Conservation (phyloP, 2,113 vertebrate species). For the Pseudopodoces humilis region DNA sequence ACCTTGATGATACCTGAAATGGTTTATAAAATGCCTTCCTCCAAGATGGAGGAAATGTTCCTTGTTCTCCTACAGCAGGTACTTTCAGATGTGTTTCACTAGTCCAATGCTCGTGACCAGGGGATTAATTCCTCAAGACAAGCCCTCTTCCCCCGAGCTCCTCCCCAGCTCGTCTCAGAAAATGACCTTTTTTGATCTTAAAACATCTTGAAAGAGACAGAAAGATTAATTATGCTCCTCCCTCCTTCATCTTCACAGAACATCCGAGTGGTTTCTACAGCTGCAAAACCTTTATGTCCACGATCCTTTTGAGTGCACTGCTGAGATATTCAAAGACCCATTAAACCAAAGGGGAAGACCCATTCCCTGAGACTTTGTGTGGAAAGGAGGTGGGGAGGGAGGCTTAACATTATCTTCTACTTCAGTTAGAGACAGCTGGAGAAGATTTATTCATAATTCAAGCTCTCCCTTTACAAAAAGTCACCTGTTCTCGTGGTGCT, state of each 20-base stretch:
- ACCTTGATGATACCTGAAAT: neutral
- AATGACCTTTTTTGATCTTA: constrained; percentile 8
- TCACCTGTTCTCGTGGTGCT: accelerated
- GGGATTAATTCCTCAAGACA: neutral
- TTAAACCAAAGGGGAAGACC: neutral
- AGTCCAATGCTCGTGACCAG: neutral
- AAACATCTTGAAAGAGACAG: neutral
- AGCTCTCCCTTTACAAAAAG: neutral
- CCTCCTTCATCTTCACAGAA: neutral
- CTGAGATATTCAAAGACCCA: neutral
- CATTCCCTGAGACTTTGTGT: neutral
- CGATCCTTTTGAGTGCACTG: neutral
- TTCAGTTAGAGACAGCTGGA: neutral
- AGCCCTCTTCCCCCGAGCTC: neutral
- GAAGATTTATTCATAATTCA: neutral
- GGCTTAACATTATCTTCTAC: neutral
- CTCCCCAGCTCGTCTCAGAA: constrained; percentile 10
- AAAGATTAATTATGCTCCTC: constrained; percentile 26
- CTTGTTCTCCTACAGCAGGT: neutral
- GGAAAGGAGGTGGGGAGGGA: neutral
- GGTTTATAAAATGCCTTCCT: neutral
- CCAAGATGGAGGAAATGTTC: neutral
- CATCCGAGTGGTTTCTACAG: constrained; percentile 6
- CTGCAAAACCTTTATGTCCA: neutral
- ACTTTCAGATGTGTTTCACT: neutral